Evolutionary conservation across 2,888 invertebrate genomes (phyloP).

Genomic region (Tanypteryx hageni): DNA sequence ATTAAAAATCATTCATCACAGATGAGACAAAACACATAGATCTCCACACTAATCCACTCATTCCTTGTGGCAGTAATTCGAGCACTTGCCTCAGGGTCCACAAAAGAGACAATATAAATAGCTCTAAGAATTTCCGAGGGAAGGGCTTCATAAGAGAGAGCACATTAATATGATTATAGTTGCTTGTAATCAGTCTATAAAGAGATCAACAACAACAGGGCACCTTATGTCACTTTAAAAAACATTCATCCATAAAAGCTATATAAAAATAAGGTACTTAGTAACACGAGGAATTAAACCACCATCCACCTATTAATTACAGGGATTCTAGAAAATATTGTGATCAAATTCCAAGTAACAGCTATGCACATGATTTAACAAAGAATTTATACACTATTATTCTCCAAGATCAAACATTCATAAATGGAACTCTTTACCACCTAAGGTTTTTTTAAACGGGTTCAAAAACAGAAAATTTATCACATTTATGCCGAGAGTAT

Average conservation of each 20-base stretch:
- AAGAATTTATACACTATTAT: slow-evolving; percentile 24
- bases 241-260: slow-evolving; percentile 64
- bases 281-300: slow-evolving; percentile 58
- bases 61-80: slow-evolving; percentile 32
- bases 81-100: not conserved
- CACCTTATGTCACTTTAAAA: slow-evolving; percentile 42
- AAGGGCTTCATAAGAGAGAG: slow-evolving; percentile 57
- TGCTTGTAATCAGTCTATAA: slow-evolving; percentile 58
- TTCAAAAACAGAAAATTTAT: slow-evolving; percentile 44
- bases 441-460: slow-evolving; percentile 7
- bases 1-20: slow-evolving; percentile 59
- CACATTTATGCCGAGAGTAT: slow-evolving; percentile 57
- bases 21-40: slow-evolving; percentile 45
- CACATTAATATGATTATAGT: slow-evolving; percentile 50
- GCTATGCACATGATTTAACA: slow-evolving; percentile 39
- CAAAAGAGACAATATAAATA: slow-evolving; percentile 24
- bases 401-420: slow-evolving; percentile 41
- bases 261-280: slow-evolving; percentile 64
- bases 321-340: slow-evolving; percentile 56
- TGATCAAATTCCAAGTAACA: slow-evolving; percentile 54
- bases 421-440: slow-evolving; percentile 56
- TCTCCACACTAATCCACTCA: slow-evolving; percentile 43
- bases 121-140: slow-evolving; percentile 47
- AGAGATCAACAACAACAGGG: slow-evolving; percentile 63
- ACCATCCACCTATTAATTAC: slow-evolving; percentile 42